phyloP scores from a whole-genome alignment of 1,140 invertebrate species.

The Nephila pilipes region DNA sequence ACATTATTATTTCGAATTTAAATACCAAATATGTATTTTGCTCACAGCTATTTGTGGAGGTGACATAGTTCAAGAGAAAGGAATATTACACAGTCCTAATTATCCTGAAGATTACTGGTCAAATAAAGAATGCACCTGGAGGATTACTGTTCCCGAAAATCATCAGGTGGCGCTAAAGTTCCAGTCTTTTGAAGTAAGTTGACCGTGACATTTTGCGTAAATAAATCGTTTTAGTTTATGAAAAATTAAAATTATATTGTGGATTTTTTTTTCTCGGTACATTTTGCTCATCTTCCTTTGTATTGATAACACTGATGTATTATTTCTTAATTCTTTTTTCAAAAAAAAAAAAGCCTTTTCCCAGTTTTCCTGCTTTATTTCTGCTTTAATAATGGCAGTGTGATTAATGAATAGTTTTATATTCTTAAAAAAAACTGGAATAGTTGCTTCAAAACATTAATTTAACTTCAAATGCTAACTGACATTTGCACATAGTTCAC shows the following conservation, averaged over 20 bases:
- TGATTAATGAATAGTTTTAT: neutral
- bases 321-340: too few relatives aligned
- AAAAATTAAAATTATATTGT: too few relatives aligned
- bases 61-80: constrained; percentile 89
- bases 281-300: too few relatives aligned
- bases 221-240: neutral
- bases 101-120: constrained; percentile 98
- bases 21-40: neutral
- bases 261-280: too few relatives aligned
- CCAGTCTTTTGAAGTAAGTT: constrained; percentile 85
- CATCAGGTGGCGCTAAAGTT: constrained; percentile 90
- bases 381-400: neutral
- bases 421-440: neutral
- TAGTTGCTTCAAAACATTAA: neutral
- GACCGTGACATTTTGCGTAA: neutral
- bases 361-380: too few relatives aligned
- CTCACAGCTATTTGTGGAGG: constrained; percentile 94
- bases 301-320: too few relatives aligned
- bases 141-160: constrained; percentile 93
- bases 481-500: neutral
- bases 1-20: too few relatives aligned
- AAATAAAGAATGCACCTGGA: constrained; percentile 98
- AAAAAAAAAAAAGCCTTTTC: too few relatives aligned
- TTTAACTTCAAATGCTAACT: neutral
- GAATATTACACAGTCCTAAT: constrained; percentile 95